Evolutionary conservation across 2,797 vertebrate species (phyloP).

Genomic region (Urocyon cinereoargenteus): DNA sequence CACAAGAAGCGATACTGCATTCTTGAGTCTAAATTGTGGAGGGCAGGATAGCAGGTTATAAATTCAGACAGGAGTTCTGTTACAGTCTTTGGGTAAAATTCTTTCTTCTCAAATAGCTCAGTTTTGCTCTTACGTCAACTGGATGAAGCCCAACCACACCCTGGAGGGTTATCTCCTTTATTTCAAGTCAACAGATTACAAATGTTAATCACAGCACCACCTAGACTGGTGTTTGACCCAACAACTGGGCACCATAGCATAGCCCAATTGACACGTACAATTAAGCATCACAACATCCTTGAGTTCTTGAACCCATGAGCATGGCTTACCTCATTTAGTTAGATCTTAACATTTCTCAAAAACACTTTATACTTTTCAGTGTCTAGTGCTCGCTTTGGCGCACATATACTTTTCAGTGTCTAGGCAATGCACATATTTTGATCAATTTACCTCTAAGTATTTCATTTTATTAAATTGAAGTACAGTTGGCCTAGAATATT

Average conservation of each 20-base stretch:
- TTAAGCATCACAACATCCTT: neutral
- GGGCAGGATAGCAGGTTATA: neutral
- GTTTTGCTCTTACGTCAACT: neutral
- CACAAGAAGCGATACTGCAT: neutral
- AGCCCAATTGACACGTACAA: neutral
- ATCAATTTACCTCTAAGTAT: neutral
- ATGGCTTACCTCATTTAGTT: slow-evolving; percentile 9
- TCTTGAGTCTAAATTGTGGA: neutral
- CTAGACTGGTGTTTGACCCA: neutral
- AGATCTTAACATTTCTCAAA: neutral
- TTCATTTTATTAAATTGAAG: neutral
- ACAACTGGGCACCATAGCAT: neutral
- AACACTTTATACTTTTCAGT: neutral
- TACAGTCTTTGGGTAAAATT: neutral
- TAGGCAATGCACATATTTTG: slow-evolving; percentile 31
- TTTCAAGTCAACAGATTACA: neutral
- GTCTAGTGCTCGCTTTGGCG: neutral
- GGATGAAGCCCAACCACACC: neutral
- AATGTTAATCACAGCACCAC: slow-evolving; percentile 11
- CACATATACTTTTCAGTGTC: neutral
- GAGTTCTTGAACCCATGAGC: neutral
- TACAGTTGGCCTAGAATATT: neutral
- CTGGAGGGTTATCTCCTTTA: neutral
- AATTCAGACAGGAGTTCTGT: neutral
- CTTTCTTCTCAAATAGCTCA: neutral